phyloP scores from a whole-genome alignment of 35 echinoderm and acorn worm genomes.

The Apostichopus parvimensis region DNA sequence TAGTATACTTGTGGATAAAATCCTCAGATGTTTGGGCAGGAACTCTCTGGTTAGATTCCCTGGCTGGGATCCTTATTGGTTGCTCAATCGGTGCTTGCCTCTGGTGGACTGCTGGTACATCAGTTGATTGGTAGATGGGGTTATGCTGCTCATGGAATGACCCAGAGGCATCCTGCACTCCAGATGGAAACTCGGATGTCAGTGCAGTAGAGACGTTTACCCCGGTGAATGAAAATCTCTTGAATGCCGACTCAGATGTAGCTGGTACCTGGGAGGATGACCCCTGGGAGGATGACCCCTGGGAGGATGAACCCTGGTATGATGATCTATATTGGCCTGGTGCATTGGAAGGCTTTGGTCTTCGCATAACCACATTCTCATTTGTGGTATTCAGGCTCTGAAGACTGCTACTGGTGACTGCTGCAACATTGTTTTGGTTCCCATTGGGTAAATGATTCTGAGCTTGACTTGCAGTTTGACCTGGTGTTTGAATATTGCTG shows the following conservation, averaged over 20 bases:
- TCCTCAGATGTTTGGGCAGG: conserved; percentile 1
- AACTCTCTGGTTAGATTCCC: not conserved
- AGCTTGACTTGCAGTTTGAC: conserved; percentile 9
- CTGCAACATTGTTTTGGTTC: conserved; percentile 16
- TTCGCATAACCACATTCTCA: conserved; percentile 11
- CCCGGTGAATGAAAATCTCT: conserved; percentile 75
- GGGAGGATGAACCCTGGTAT: conserved; percentile 12
- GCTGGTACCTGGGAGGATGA: conserved; percentile 23
- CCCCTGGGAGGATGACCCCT: conserved; percentile 3
- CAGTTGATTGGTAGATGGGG: conserved; percentile 46
- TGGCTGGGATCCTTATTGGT: not conserved
- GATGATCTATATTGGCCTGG: not conserved
- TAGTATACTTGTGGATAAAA: conserved; percentile 44
- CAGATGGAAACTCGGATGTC: conserved; percentile 42
- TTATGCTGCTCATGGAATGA: conserved; percentile 47
- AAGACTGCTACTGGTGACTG: not conserved
- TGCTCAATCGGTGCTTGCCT: not conserved
- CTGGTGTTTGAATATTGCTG: conserved; percentile 22
- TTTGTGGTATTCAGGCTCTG: not conserved
- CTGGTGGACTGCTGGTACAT: not conserved
- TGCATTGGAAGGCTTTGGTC: conserved; percentile 8
- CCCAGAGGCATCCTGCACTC: not conserved
- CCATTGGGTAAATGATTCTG: conserved; percentile 29
- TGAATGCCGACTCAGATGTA: conserved; percentile 75
- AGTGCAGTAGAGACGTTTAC: conserved; percentile 60